Evolutionary conservation across 2,888 invertebrate genomes (phyloP).

Genomic region (Cremastinae sp.): DNA sequence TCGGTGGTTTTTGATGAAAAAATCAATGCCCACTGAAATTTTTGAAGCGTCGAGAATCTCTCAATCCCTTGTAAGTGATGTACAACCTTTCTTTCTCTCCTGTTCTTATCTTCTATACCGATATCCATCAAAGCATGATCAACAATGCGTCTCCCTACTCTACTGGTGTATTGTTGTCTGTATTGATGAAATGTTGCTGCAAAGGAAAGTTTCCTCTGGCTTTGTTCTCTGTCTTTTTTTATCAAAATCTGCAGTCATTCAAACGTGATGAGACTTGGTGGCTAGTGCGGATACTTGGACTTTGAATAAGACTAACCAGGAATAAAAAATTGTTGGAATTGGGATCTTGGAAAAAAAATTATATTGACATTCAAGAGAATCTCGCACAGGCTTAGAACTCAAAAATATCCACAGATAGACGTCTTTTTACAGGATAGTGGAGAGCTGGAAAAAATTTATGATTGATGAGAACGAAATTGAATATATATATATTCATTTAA

Average conservation of each 20-base stretch:
- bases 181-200: constrained; percentile 25
- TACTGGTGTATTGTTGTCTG: too few species aligned
- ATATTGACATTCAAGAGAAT: constrained; percentile 2
- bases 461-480: too few species aligned
- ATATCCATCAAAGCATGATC: too few species aligned
- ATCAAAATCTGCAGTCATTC: constrained; percentile 34
- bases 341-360: not conserved
- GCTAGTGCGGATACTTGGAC: not conserved
- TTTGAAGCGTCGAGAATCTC: too few species aligned
- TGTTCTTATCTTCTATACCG: not conserved
- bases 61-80: too few species aligned
- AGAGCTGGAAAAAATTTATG: not conserved
- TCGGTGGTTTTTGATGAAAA: not conserved
- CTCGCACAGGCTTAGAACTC: constrained; percentile 9
- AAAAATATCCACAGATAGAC: not conserved
- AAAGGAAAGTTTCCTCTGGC: too few species aligned
- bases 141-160: too few species aligned
- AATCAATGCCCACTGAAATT: not conserved
- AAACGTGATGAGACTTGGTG: constrained; percentile 3
- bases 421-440: constrained; percentile 1
- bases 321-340: not conserved
- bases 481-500: too few species aligned
- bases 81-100: constrained; percentile 6
- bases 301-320: not conserved
- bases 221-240: too few species aligned